Conservation (phyloP, 2,888 invertebrate genomes). For the Athrips mouffetella region DNA sequence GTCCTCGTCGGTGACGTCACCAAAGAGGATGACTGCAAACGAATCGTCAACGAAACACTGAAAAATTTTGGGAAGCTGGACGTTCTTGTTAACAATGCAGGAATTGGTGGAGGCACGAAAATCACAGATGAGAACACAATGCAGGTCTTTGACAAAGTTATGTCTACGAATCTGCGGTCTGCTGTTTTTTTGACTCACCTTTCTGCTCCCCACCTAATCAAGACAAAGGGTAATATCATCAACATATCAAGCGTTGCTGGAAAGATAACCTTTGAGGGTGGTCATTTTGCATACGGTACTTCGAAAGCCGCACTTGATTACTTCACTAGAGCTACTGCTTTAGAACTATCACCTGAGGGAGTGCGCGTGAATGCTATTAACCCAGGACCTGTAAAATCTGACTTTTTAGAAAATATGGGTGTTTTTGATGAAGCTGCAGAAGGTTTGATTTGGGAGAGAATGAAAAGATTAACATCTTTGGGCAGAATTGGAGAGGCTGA, state of each 20-base stretch:
- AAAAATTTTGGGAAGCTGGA: background rate
- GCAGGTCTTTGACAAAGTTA: constrained; percentile 24
- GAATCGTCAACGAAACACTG: background rate
- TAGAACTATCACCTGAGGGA: constrained; percentile 79
- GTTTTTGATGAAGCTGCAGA: background rate
- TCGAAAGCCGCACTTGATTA: constrained; percentile 27
- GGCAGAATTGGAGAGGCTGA: constrained; percentile 26
- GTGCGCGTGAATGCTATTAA: constrained; percentile 42
- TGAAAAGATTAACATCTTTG: constrained; percentile 75
- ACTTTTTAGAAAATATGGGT: constrained; percentile 8
- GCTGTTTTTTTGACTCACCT: constrained; percentile 24
- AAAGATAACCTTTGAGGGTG: background rate
- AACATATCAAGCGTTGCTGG: constrained; percentile 27
- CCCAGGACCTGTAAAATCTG: constrained; percentile 15
- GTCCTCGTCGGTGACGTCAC: constrained; percentile 4
- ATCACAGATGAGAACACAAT: constrained; percentile 17
- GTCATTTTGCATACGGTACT: constrained; percentile 54
- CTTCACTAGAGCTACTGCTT: constrained; percentile 33
- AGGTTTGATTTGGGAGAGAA: constrained; percentile 64
- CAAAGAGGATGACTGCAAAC: background rate
- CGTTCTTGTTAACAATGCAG: constrained; percentile 6
- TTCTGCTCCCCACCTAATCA: constrained; percentile 23
- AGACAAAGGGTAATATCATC: constrained; percentile 28
- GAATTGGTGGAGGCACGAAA: background rate
- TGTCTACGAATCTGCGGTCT: constrained; percentile 27